Evolutionary conservation across 2,888 invertebrate species (phyloP), one percentile per base, ranked within the genome.

Genomic region (Sarcophaga variegata): DNA sequence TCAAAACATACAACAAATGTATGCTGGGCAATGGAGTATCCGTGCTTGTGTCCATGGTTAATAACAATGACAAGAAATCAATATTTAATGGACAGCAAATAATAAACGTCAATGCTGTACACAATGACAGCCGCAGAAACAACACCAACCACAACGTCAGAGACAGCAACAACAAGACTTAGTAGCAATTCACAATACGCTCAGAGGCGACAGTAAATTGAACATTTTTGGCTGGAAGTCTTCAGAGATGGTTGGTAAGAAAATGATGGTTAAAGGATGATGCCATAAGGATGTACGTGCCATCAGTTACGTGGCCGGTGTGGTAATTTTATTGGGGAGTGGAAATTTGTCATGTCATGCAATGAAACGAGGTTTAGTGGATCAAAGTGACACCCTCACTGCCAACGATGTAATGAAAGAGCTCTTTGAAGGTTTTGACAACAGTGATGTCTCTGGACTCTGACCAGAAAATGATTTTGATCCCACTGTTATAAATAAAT

Each of bases 71-170:
- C 67, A 77, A 77, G 69, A 77, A 81, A 83, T 81, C 80, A 83
- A 86, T 86, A 86, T 81, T 81, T 74, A 86, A 81, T 81, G 83
- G 83, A 80, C 72, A 63, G 71, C 64, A 77, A 81, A 64, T 14
- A 86, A 77, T 83, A 74, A 83, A 81, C 77, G 75, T 71, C 60
- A 69, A 77, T 37, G 37, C 60, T 76, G 17, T n/a, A 72, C 69
- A 71, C 69, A 71, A 54, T n/a, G 75, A 59, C 62, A 76, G 59
- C 54, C 59, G 11, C 70, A 83, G 59, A 37, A 47, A 27, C 59
- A 54, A 54, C 14, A 14, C 4, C 4, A 54, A 17, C 14, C 0
- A 14, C 4, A 54, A 54, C 60, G 25, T 37, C 37, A 37, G 11
- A 8, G 27, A 47, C 66, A 54, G 10, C 4, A 54, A 14, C 54